A percentile compares a stretch with the other conserved stretches of the same genome.
phyloP scores from a whole-genome alignment of 1,140 invertebrate species.

The Aphaenogaster floridana region DNA sequence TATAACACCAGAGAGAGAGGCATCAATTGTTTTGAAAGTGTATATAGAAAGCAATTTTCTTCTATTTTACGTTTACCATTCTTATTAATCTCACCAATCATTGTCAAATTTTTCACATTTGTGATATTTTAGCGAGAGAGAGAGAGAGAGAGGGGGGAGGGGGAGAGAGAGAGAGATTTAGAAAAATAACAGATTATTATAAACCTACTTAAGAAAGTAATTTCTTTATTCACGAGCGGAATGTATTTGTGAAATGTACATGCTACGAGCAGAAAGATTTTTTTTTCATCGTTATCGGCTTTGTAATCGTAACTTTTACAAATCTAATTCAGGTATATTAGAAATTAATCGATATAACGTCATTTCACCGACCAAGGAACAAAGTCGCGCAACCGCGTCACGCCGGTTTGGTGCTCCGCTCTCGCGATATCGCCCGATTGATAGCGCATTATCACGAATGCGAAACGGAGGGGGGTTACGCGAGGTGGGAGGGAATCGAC shows the following conservation, averaged over 20 bases:
- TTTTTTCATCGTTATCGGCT: background rate
- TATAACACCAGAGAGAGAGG: background rate
- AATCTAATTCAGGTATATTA: slow-evolving; percentile 7
- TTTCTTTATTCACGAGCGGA: background rate
- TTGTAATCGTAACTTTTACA: background rate
- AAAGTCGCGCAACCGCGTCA: background rate
- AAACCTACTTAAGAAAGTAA: background rate
- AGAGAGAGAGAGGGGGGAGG: too few relatives aligned
- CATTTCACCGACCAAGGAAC: background rate
- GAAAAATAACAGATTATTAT: background rate
- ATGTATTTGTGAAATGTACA: background rate
- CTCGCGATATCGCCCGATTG: slow-evolving; percentile 39
- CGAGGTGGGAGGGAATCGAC: slow-evolving; percentile 24
- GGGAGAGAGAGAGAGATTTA: background rate
- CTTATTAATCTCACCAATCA: background rate
- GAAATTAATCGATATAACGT: slow-evolving; percentile 7
- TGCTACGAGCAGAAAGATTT: background rate
- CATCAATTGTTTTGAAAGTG: background rate
- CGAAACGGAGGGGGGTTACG: background rate
- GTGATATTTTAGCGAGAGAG: background rate
- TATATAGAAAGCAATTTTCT: background rate
- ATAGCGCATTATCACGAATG: slow-evolving; percentile 44
- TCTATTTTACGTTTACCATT: slow-evolving; percentile 12
- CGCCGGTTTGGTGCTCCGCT: slow-evolving; percentile 20
- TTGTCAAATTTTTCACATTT: background rate